These are phyloP conservation scores for Gallinago paraguaiae DNA, from an alignment of 2,113 vertebrate species.

Conservation along the genomic window DNA sequence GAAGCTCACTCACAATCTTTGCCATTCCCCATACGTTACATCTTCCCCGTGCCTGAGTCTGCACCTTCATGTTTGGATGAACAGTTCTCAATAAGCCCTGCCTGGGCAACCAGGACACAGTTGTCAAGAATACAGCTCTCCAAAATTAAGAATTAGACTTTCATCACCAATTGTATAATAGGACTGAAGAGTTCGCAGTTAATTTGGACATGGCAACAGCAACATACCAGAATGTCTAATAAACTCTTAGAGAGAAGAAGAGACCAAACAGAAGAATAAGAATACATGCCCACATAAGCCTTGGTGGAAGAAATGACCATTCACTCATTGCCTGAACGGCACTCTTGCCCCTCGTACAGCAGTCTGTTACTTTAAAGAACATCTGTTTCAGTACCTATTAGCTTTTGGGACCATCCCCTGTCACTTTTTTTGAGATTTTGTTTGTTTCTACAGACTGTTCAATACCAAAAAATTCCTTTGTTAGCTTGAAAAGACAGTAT, in stretches of 20 bases:
- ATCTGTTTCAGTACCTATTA: not conserved
- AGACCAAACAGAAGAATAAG: not conserved
- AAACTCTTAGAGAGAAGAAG: not conserved
- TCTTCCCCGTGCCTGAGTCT: not conserved
- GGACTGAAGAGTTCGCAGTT: not conserved
- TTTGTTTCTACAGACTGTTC: not conserved
- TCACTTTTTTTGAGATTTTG: not conserved
- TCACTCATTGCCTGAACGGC: not conserved
- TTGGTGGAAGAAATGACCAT: rapidly evolving
- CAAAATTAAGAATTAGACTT: not conserved
- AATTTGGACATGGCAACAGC: not conserved
- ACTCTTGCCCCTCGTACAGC: rapidly evolving
- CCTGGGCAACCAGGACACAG: not conserved
- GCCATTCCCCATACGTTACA: not conserved
- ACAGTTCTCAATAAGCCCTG: not conserved
- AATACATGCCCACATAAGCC: not conserved
- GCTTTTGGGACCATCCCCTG: not conserved
- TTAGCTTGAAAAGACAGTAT: not conserved
- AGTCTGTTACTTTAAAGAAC: not conserved
- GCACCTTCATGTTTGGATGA: not conserved
- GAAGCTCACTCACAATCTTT: not conserved
- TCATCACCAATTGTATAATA: rapidly evolving
- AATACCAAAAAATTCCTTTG: not conserved
- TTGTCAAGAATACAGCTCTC: not conserved
- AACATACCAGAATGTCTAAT: not conserved